A percentile compares a stretch with the other conserved stretches of the same genome.
Evolutionary conservation across 1,140 invertebrate species (phyloP).

Genomic region (Antheraea mylitta): DNA sequence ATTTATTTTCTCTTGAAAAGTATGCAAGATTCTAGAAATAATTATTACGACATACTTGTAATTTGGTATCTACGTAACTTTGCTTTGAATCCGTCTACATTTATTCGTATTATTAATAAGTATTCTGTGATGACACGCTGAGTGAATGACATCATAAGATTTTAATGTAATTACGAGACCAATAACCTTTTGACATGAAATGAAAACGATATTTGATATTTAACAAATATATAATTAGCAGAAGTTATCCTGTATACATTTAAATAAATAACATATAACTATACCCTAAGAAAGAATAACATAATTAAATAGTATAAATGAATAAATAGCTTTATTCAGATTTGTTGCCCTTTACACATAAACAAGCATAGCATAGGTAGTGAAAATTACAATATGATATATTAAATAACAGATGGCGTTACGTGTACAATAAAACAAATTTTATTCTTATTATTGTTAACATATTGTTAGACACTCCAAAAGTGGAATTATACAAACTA

Average conservation of each 20-base stretch:
- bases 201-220: constrained; percentile 1
- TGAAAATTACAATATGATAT: background rate
- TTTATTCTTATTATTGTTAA: background rate
- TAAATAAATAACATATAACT: background rate
- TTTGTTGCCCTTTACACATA: background rate
- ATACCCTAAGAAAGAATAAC: background rate
- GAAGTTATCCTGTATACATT: background rate
- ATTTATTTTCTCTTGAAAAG: background rate
- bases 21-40: background rate
- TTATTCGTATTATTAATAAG: background rate
- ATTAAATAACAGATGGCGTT: constrained; percentile 4
- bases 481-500: too few relatives aligned
- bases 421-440: background rate
- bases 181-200: constrained; percentile 16
- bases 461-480: too few relatives aligned
- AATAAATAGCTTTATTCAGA: background rate
- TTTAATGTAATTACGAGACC: constrained; percentile 10
- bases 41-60: background rate
- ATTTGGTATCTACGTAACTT: background rate
- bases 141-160: constrained; percentile 13
- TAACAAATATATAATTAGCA: background rate
- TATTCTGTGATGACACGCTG: background rate
- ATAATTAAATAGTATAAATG: background rate
- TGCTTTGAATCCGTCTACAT: background rate
- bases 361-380: background rate